Conservation (phyloP, 2,888 invertebrate species). For the Hedya salicella region DNA sequence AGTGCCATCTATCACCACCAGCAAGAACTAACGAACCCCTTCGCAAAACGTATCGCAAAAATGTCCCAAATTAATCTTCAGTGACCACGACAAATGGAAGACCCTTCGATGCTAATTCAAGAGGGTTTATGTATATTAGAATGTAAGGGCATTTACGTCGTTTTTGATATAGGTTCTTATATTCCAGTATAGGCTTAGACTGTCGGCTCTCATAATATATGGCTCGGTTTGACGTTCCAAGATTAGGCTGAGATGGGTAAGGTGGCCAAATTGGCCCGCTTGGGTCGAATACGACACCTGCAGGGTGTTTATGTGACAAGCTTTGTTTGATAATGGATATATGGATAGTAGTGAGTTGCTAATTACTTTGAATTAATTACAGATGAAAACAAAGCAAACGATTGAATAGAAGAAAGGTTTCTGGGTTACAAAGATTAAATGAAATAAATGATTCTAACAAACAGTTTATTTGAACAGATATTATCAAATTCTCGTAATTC, state of each 20-base stretch:
- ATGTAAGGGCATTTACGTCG: neutral
- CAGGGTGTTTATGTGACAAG: neutral
- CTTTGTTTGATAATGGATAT: conserved; percentile 8
- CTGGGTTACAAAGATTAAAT: no score
- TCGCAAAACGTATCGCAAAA: conserved; percentile 34
- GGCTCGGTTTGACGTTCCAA: conserved; percentile 40
- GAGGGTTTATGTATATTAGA: neutral
- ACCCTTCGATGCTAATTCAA: neutral
- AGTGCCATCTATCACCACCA: conserved; percentile 32
- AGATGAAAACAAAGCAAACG: no score
- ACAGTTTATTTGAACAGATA: no score
- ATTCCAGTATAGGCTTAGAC: conserved; percentile 31
- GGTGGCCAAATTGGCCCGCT: conserved; percentile 32
- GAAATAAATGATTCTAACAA: no score
- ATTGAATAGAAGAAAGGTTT: no score
- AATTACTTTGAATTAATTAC: conserved; percentile 20
- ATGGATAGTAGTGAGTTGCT: conserved; percentile 34
- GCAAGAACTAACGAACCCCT: conserved; percentile 32
- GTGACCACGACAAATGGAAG: conserved; percentile 26
- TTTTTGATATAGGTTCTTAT: conserved; percentile 11
- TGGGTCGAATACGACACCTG: conserved; percentile 20
- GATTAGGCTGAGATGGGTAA: conserved; percentile 45
- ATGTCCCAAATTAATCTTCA: conserved; percentile 37
- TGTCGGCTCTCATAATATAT: conserved; percentile 44
- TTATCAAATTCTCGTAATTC: no score